Evolutionary conservation across 2,113 vertebrate species (phyloP).

Genomic region (Loxodonta africana): DNA sequence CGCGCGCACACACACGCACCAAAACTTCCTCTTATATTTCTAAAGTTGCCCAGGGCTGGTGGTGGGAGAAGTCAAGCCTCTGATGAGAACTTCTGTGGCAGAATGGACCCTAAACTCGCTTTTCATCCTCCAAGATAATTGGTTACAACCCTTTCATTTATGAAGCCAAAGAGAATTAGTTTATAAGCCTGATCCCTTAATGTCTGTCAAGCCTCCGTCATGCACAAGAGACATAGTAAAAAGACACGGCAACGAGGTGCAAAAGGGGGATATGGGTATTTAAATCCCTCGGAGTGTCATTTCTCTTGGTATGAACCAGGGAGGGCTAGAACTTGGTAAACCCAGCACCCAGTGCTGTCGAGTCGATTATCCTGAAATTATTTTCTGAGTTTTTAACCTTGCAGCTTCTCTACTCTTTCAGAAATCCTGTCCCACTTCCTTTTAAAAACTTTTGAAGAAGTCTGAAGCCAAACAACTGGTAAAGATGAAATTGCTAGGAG

Average conservation of each 20-base stretch:
- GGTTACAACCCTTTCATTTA: neutral
- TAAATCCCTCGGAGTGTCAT: neutral
- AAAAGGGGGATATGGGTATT: neutral
- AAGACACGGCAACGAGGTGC: neutral
- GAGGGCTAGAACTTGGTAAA: neutral
- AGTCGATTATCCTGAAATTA: neutral
- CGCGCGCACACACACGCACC: neutral
- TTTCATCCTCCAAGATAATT: neutral
- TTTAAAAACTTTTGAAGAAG: constrained; percentile 43
- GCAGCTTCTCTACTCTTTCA: neutral
- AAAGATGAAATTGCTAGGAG: too few species aligned
- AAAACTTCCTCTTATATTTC: neutral
- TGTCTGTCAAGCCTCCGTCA: neutral
- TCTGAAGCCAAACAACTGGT: neutral
- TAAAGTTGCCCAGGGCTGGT: neutral
- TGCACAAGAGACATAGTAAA: neutral
- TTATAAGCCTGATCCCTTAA: neutral
- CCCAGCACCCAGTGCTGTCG: too few species aligned
- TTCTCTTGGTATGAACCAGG: constrained; percentile 38
- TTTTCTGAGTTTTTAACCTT: constrained; percentile 45
- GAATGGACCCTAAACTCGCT: neutral
- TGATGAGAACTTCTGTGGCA: neutral
- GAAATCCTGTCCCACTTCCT: neutral
- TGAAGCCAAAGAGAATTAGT: neutral
- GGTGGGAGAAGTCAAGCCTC: neutral